Conservation (phyloP, 2,888 invertebrate species). For the Polydrusus tereticollis region DNA sequence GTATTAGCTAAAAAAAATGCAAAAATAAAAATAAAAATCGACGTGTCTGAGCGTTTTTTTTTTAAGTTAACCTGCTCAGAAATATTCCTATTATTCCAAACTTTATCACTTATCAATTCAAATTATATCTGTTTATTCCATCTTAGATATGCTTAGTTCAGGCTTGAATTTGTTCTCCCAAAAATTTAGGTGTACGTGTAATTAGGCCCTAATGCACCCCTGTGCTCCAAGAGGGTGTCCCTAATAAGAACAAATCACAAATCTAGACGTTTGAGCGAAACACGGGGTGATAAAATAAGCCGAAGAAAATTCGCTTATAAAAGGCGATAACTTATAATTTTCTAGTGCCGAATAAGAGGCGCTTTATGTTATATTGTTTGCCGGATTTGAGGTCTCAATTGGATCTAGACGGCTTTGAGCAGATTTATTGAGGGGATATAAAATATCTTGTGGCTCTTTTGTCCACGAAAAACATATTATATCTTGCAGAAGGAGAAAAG, state of each 20-base stretch:
- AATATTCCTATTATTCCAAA: too few species aligned
- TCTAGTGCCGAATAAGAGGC: constrained; percentile 37
- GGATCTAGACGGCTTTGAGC: constrained; percentile 27
- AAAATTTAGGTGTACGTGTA: too few species aligned
- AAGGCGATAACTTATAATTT: constrained; percentile 50
- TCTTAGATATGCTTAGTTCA: background rate
- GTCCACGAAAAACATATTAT: background rate
- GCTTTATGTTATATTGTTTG: constrained; percentile 42
- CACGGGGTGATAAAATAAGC: constrained; percentile 47
- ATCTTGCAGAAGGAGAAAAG: background rate
- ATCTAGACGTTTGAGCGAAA: constrained; percentile 47
- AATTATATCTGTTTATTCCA: too few species aligned
- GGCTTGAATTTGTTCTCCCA: too few species aligned
- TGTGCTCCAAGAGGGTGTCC: constrained; percentile 16
- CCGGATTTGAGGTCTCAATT: constrained; percentile 38
- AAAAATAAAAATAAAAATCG: too few species aligned
- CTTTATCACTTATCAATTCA: too few species aligned
- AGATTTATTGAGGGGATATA: constrained; percentile 35
- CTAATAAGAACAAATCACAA: constrained; percentile 47
- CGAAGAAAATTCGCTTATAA: constrained; percentile 49
- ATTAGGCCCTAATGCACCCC: constrained; percentile 6
- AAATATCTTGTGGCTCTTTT: constrained; percentile 31
- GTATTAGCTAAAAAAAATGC: too few species aligned
- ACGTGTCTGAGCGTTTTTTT: too few species aligned
- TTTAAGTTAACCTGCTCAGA: too few species aligned